Evolutionary conservation across 2,888 invertebrate species (phyloP), one percentile per base, ranked within the genome.

Genomic region (Netelia melanura): DNA sequence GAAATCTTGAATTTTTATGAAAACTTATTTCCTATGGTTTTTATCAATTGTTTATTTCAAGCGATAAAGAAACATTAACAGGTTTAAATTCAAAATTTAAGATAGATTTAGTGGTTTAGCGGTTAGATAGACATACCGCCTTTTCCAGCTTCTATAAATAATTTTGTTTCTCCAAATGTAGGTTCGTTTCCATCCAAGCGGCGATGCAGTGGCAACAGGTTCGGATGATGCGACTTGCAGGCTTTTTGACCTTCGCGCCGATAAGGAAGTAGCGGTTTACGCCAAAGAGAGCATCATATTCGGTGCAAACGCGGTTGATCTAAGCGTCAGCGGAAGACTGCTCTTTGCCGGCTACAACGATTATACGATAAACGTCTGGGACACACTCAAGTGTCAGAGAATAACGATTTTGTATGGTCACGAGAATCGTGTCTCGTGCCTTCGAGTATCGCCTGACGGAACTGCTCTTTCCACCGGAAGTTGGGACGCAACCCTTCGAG

Each of bases 171-270:
- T 25, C 83, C 0, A 6, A 67, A 71, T 85, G 17, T 80, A 93
- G 93, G 99, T 99, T 74, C 97, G 98, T 94, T 99, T 98, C 95
- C 99, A 99, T 95, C 99, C 99, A 3, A 98, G 98, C 92, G 99
- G 99, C 64, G 99, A 99, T 95, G 98, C 99, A 77, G 97, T 99
- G 85, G 99, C 98, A 68, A 98, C 99, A 30, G 99, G 99, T 25
- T 98, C 98, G n/a, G 99, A 99, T 94, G 99, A 99, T 95, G 97
- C 98, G 64, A 98, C 98, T 77, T 99, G 99, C 94, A 98, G 99
- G 10, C 95, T 99, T 85, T 99, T 99, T 95, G 99, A 99, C 94
- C 95, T 99, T 93, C 96, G 99, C 88, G 99, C 99, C 25, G 99
- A 99, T 94, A 97, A 99, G 91, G 99, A 99, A 95, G 97, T 99